Conservation (phyloP, 2,113 vertebrate genomes). For the Heterocephalus glaber region DNA sequence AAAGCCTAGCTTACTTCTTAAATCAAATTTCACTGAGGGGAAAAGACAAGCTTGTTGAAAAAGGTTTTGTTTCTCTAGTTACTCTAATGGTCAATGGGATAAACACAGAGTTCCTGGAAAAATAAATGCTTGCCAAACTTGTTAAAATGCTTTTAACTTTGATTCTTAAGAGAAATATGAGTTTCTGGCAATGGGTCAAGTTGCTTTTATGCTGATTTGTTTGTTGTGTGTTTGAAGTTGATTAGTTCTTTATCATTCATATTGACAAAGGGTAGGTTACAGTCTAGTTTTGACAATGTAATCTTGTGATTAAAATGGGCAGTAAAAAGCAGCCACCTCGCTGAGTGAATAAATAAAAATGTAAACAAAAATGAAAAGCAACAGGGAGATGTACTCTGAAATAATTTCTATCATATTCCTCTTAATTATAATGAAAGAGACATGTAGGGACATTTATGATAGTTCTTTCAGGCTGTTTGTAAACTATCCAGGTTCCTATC, state of each 20-base stretch:
- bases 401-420: background rate
- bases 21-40: background rate
- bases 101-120: background rate
- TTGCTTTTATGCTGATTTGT: background rate
- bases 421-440: background rate
- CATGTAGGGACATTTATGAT: background rate
- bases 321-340: background rate
- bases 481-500: background rate
- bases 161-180: background rate
- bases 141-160: background rate
- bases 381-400: background rate
- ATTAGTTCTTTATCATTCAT: background rate
- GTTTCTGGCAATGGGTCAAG: background rate
- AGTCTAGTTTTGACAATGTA: constrained; percentile 15
- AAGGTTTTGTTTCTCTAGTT: background rate
- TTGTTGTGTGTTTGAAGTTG: background rate
- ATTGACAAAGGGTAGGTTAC: background rate
- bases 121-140: background rate
- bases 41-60: background rate
- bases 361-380: background rate
- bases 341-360: constrained; percentile 23
- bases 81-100: background rate
- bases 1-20: background rate
- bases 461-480: background rate
- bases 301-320: background rate